Percentiles rank a stretch among this genome's conserved stretches.
Evolutionary conservation across 2,113 vertebrate genomes (phyloP).

Genomic region (Chionomys nivalis): DNA sequence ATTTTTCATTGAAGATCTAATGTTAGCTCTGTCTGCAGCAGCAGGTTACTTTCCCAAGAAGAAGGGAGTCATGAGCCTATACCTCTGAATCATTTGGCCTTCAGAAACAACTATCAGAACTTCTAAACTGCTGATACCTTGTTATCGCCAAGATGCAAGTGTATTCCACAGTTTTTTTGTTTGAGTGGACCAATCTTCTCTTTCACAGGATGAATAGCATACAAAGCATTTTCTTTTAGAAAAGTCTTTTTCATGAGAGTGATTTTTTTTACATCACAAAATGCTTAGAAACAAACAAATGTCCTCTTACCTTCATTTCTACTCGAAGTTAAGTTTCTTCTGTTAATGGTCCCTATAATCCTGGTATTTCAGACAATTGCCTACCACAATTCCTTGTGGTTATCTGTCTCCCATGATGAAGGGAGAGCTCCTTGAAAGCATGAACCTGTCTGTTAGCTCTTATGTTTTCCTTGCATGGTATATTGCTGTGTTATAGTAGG

Average conservation of each 20-base stretch:
- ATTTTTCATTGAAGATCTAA: background rate
- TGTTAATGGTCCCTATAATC: rapidly evolving
- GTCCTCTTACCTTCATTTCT: background rate
- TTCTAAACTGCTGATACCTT: background rate
- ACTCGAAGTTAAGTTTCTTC: background rate
- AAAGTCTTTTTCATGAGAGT: background rate
- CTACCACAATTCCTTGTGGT: background rate
- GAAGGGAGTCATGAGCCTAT: rapidly evolving
- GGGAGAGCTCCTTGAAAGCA: background rate
- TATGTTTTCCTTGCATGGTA: too few relatives aligned
- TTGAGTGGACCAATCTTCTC: background rate
- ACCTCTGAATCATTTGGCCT: background rate
- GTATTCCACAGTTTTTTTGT: background rate
- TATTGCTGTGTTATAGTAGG: background rate
- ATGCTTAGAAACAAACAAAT: background rate
- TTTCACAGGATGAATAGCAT: background rate
- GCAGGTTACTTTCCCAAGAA: background rate
- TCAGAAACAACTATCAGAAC: background rate
- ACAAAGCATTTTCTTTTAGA: too few relatives aligned
- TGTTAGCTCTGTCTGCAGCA: background rate
- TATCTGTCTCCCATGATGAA: background rate
- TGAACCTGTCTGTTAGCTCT: background rate
- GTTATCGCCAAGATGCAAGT: background rate
- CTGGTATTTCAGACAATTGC: rapidly evolving
- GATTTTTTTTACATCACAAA: background rate